Percentiles rank a stretch among this genome's conserved stretches.
These are phyloP conservation scores for Epinephelus awoara DNA, from an alignment of 2,797 vertebrate species.

Conservation along the genomic window DNA sequence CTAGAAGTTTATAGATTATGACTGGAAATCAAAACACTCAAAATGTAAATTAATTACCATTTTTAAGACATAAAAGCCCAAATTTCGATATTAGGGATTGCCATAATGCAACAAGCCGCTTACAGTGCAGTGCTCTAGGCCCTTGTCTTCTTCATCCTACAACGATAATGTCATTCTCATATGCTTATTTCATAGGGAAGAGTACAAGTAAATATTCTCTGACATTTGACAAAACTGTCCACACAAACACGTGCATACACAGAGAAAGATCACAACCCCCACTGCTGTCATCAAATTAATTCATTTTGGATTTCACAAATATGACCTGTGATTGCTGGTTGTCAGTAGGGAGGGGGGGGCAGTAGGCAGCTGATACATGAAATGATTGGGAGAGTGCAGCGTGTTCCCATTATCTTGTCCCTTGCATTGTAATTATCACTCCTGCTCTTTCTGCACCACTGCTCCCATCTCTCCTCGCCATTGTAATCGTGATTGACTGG, in stretches of 20 bases:
- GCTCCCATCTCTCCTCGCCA: slow-evolving; percentile 89
- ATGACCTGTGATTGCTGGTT: slow-evolving; percentile 87
- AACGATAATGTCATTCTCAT: slow-evolving; percentile 30
- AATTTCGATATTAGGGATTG: neutral
- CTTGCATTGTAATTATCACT: slow-evolving; percentile 89
- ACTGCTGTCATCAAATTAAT: slow-evolving; percentile 77
- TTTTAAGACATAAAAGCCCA: neutral
- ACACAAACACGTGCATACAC: slow-evolving; percentile 43
- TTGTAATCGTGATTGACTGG: slow-evolving; percentile 94
- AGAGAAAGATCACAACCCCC: slow-evolving; percentile 65
- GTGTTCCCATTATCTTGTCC: slow-evolving; percentile 93
- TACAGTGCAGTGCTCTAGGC: neutral
- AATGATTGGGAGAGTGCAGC: slow-evolving; percentile 87
- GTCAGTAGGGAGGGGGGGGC: slow-evolving; percentile 77
- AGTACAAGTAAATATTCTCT: slow-evolving; percentile 71
- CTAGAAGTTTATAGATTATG: neutral
- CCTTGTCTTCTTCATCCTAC: slow-evolving; percentile 7
- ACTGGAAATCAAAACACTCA: neutral
- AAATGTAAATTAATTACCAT: neutral
- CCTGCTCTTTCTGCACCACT: slow-evolving; percentile 91
- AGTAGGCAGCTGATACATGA: slow-evolving; percentile 87
- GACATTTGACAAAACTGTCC: slow-evolving; percentile 74
- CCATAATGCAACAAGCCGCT: slow-evolving; percentile 15
- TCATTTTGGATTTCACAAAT: slow-evolving; percentile 86
- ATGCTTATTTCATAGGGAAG: slow-evolving; percentile 46